A percentile compares a stretch with the other conserved stretches of the same genome.
Evolutionary conservation across 2,888 invertebrate species (phyloP).

Genomic region (Philopedon plagiatum): DNA sequence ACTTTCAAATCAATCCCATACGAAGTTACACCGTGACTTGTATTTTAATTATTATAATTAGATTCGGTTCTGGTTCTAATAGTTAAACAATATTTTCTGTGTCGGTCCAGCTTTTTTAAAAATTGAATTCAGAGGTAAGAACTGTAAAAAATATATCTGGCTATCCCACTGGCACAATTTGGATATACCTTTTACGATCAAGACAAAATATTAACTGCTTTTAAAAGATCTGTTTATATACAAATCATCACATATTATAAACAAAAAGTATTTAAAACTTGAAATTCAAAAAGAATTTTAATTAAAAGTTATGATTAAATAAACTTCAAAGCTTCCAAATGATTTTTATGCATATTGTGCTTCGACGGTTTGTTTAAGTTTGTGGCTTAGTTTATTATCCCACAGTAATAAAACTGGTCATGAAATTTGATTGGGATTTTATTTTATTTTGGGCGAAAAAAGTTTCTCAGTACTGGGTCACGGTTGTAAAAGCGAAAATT

Average conservation of each 20-base stretch:
- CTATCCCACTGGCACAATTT: too few relatives aligned
- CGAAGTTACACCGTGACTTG: too few relatives aligned
- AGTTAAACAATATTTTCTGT: too few relatives aligned
- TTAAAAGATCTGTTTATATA: neutral
- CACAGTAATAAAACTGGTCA: neutral
- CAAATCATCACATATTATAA: neutral
- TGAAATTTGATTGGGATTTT: neutral
- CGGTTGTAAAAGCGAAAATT: neutral
- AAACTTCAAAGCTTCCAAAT: neutral
- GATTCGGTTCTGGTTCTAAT: too few relatives aligned
- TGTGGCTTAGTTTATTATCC: conserved; percentile 8
- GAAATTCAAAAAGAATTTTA: neutral
- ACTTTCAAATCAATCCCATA: too few relatives aligned
- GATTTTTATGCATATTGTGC: neutral
- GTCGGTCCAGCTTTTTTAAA: too few relatives aligned
- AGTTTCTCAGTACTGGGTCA: neutral
- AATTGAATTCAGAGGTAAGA: too few relatives aligned
- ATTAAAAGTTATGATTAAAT: neutral
- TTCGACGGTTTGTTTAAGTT: conserved; percentile 8
- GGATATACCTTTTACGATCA: too few relatives aligned
- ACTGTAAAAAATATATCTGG: too few relatives aligned
- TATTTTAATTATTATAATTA: too few relatives aligned
- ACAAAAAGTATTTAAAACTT: neutral
- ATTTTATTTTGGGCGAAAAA: neutral
- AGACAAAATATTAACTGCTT: too few relatives aligned